Evolutionary conservation across 1,140 invertebrate genomes (phyloP), one percentile per base, ranked within the genome.

Genomic region (Centruroides vittatus): DNA sequence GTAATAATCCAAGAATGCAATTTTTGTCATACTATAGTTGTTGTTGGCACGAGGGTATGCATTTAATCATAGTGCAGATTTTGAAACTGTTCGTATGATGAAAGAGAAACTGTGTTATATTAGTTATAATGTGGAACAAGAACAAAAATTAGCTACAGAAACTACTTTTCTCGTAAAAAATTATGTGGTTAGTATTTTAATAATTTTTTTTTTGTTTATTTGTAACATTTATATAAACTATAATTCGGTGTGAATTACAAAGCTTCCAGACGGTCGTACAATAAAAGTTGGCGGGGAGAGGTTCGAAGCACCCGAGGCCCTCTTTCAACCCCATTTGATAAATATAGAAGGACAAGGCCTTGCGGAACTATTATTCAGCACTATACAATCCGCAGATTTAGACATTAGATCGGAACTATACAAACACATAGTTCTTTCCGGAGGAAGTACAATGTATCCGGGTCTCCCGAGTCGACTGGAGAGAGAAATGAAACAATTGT

Each of bases 31-130:
- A 54, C 75, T 73, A 51, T 69, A 91, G 87, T 77, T 99, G 60
- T 77, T 99, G 8, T 76, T 98, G 49, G 79, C 98, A 13, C 81
- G 93, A 71, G 96, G 96, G 11, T 99, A 99, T 75, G 94, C 95
- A 10, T 99, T 99, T 78, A 99, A 99, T 80, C 94, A 98, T 78
- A 95, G 94, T 5, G 96, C 96, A 34, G 96, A 99, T 76, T 99
- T 99, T 78, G 96, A 99, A 77, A 99, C 95, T 7, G 93, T 99
- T 1, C 80, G 95, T 67, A 96, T 98, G 81, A 91, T 99, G 85
- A 99, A 99, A 73, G 96, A 99, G 73, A 98, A 98, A 74, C 78
- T 99, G 13, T 99, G 96, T 75, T 99, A 99, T 72, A 91, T 98
- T 70, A 94, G 93, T 23, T 99, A 99, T 72, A 93, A 99, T 74